phyloP scores from a whole-genome alignment of 2,113 vertebrate genomes.

The Ictidomys tridecemlineatus region DNA sequence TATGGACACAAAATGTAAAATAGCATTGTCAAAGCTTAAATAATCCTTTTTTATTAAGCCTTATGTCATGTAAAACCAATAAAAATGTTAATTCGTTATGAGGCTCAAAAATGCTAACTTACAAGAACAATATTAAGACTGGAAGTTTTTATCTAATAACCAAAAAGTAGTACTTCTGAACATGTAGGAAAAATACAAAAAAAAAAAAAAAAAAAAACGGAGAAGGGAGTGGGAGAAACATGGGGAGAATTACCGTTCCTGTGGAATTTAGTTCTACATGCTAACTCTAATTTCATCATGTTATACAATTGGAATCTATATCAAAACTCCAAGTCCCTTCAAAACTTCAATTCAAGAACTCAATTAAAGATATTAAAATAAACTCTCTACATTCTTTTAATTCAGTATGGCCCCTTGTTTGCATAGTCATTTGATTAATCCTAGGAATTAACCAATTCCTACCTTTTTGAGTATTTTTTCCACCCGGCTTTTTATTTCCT shows the following conservation, averaged over 20 bases:
- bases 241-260: neutral
- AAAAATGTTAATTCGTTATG: neutral
- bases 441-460: neutral
- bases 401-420: neutral
- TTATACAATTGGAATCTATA: neutral
- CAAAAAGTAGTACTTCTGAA: neutral
- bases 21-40: neutral
- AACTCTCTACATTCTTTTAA: neutral
- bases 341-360: neutral
- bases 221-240: accelerated
- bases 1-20: neutral
- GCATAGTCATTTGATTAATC: neutral
- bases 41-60: neutral
- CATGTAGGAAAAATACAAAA: neutral
- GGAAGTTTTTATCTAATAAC: neutral
- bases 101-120: neutral
- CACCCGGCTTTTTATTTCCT: neutral
- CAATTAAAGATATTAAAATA: neutral
- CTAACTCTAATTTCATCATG: neutral
- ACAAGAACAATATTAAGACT: neutral
- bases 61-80: neutral
- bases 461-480: neutral
- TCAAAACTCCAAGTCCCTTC: neutral
- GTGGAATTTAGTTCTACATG: neutral
- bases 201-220: neutral